Percentiles rank a stretch among this genome's conserved stretches.
Evolutionary conservation across 1,140 invertebrate genomes (phyloP).

Genomic region (Dinothrombium tinctorium): DNA sequence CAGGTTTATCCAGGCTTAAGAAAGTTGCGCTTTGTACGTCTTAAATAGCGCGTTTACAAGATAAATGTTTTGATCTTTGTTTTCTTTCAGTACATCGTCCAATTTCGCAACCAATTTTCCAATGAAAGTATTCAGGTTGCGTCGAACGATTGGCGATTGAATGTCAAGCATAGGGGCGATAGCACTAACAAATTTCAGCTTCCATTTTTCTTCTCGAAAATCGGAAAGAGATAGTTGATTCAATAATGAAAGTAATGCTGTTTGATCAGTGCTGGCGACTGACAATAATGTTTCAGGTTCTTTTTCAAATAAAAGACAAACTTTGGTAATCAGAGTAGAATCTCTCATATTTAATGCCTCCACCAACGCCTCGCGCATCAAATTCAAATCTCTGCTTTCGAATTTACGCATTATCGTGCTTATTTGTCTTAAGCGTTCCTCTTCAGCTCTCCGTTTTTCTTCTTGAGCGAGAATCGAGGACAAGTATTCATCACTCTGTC

Average conservation of each 20-base stretch:
- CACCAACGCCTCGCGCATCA: neutral
- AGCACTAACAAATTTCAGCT: conserved; percentile 4
- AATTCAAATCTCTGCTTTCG: neutral
- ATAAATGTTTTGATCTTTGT: neutral
- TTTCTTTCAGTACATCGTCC: neutral
- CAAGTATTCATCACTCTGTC: too few relatives aligned
- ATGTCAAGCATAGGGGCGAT: neutral
- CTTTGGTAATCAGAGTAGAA: neutral
- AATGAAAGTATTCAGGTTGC: neutral
- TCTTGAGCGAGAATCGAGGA: neutral
- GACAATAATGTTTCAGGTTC: neutral
- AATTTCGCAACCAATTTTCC: neutral
- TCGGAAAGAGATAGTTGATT: conserved; percentile 1
- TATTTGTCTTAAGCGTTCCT: neutral
- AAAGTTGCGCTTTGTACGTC: too few relatives aligned
- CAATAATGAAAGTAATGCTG: neutral
- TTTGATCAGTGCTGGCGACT: neutral
- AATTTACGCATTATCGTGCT: neutral
- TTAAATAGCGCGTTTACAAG: too few relatives aligned
- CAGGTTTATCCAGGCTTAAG: too few relatives aligned
- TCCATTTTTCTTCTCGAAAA: conserved; percentile 11
- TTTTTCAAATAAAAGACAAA: neutral
- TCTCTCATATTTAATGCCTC: neutral
- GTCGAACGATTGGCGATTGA: neutral
- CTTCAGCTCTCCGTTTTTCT: conserved; percentile 1